Evolutionary conservation across 2,113 vertebrate species (phyloP).

Genomic region (Anolis carolinensis): DNA sequence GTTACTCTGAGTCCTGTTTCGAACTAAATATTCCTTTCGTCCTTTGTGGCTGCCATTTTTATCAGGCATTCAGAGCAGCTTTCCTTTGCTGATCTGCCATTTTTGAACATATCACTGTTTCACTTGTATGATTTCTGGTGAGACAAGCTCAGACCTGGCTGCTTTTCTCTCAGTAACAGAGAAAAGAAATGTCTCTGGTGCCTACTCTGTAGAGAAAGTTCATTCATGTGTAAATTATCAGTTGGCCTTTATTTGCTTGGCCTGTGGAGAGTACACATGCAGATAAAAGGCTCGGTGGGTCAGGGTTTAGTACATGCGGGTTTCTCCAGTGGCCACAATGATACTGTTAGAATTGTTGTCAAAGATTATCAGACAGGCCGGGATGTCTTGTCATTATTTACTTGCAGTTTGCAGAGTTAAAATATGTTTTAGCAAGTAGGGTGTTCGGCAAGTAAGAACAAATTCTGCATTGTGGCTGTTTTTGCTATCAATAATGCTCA

Average conservation of each 20-base stretch:
- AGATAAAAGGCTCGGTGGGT: slow-evolving; percentile 80
- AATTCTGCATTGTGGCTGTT: background rate
- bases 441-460: slow-evolving; percentile 1
- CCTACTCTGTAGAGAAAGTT: slow-evolving; percentile 72
- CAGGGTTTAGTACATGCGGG: slow-evolving; percentile 68
- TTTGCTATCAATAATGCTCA: background rate
- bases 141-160: slow-evolving; percentile 78
- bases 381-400: slow-evolving; percentile 76
- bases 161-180: slow-evolving; percentile 70
- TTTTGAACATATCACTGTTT: slow-evolving; percentile 63
- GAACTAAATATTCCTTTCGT: slow-evolving; percentile 69
- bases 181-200: slow-evolving; percentile 77
- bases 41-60: slow-evolving; percentile 78
- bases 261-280: slow-evolving; percentile 80
- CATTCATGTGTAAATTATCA: slow-evolving; percentile 89
- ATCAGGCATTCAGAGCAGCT: slow-evolving; percentile 70
- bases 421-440: slow-evolving; percentile 46
- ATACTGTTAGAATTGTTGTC: slow-evolving; percentile 75
- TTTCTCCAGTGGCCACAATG: slow-evolving; percentile 71
- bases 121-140: slow-evolving; percentile 72
- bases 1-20: slow-evolving; percentile 66
- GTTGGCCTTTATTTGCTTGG: slow-evolving; percentile 80
- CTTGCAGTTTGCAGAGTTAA: slow-evolving; percentile 48
- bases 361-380: slow-evolving; percentile 77
- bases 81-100: slow-evolving; percentile 63